Evolutionary conservation across 2,888 invertebrate species (phyloP), one percentile per base, ranked within the genome.

Genomic region (Tenthredo distinguenda): DNA sequence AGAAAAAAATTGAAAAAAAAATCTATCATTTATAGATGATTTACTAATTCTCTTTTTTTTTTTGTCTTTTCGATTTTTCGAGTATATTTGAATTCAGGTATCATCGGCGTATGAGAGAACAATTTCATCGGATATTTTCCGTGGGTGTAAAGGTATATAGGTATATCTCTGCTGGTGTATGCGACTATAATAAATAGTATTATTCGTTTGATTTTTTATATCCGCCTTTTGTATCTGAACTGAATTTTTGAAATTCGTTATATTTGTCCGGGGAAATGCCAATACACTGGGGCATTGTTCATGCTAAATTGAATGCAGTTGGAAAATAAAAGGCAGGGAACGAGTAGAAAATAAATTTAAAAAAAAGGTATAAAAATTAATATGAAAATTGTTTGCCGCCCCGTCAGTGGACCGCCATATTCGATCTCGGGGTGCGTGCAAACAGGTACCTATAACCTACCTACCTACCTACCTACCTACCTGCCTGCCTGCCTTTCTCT

Each of bases 221-320:
- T 47, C 10, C n/a, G 26, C 62, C 62, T 62, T 81, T 81, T 81
- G 62, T 62, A 21, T 43, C 21, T 12, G 62, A 77, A 77, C 62
- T 43, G 40, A 37, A 43, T 55, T 83, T 71, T 85, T 87, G 86
- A 84, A 85, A 88, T 88, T 87, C 88, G 85, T 86, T 89, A 86
- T 87, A 88, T 89, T 89, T 88, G 88, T 88, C 84, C 88, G 87
- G 86, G 87, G 85, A 87, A 87, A 85, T 62, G 86, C 84, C 87
- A 87, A 89, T 89, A 88, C 88, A 87, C 86, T 84, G 86, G 84
- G 87, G 87, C 87, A 89, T 89, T 90, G 90, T 90, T 90, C 88
- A 88, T 88, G 88, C 89, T 86, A 90, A 90, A 91, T 91, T 90
- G 89, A 90, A 90, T 89, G 86, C 88, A 88, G 87, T 87, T 88